Conservation (phyloP, 2,888 invertebrate genomes). For the Phymatocera aterrima region DNA sequence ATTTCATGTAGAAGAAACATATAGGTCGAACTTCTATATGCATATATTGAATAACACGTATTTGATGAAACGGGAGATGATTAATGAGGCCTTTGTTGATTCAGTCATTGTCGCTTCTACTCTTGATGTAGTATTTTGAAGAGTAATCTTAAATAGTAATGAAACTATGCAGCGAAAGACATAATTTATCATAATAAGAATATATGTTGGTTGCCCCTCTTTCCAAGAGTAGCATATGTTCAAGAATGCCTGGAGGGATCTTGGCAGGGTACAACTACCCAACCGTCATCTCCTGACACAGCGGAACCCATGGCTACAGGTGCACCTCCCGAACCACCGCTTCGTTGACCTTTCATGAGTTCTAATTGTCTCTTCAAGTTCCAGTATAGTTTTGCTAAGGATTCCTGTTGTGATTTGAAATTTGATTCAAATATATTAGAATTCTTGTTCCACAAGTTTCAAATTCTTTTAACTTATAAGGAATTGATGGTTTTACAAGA, state of each 20-base stretch:
- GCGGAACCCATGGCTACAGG: constrained; percentile 52
- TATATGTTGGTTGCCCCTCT: constrained; percentile 13
- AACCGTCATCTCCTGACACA: constrained; percentile 74
- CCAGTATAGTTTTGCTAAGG: constrained; percentile 81
- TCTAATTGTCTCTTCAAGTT: constrained; percentile 82
- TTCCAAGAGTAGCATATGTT: constrained; percentile 49
- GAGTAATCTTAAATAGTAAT: constrained; percentile 27
- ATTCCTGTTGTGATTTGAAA: constrained; percentile 76
- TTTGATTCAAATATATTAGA: neutral
- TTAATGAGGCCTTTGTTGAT: neutral
- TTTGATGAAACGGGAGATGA: constrained; percentile 22
- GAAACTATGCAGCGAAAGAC: constrained; percentile 34
- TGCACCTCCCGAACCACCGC: constrained; percentile 44
- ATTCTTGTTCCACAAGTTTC: no score
- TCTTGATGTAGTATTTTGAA: constrained; percentile 1
- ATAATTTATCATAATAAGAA: constrained; percentile 39
- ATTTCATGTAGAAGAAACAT: neutral
- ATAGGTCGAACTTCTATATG: neutral
- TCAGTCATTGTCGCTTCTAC: constrained; percentile 18
- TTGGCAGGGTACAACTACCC: constrained; percentile 75
- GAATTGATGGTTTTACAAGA: no score
- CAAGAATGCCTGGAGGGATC: constrained; percentile 65
- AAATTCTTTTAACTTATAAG: no score
- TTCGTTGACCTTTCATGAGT: constrained; percentile 74
- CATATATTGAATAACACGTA: constrained; percentile 15